Evolutionary conservation across 2,888 invertebrate genomes (phyloP).

Genomic region (Plagiodera versicolora): DNA sequence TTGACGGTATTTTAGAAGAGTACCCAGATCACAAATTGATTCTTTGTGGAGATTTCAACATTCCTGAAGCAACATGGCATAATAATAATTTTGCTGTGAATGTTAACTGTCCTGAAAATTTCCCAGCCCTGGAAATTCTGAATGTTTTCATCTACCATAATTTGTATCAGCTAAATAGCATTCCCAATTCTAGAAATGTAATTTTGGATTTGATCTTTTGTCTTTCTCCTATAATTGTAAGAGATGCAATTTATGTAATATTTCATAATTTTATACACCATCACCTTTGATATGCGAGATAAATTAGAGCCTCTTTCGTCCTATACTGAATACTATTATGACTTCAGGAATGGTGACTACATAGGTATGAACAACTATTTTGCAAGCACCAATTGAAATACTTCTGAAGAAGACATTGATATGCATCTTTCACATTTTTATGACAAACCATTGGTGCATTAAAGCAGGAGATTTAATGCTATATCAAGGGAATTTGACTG

Average conservation of each 20-base stretch:
- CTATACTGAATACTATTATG: too few relatives aligned
- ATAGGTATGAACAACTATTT: neutral
- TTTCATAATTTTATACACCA: too few relatives aligned
- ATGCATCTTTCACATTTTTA: neutral
- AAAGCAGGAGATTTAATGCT: too few relatives aligned
- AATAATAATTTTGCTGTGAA: neutral
- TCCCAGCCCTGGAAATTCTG: neutral
- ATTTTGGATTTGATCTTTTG: neutral
- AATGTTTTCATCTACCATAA: too few relatives aligned
- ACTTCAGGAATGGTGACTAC: too few relatives aligned
- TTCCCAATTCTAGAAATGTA: too few relatives aligned
- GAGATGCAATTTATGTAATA: neutral
- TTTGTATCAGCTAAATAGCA: neutral
- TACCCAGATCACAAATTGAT: neutral
- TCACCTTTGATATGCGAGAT: too few relatives aligned
- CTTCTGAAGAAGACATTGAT: neutral
- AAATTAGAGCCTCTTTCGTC: too few relatives aligned
- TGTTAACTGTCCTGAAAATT: neutral
- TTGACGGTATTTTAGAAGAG: neutral
- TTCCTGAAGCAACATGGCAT: conserved; percentile 1
- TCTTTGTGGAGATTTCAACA: conserved; percentile 1
- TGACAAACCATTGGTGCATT: too few relatives aligned
- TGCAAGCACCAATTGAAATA: neutral
- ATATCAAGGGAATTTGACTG: too few relatives aligned
- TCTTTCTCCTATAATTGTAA: too few relatives aligned